Conservation (phyloP, 2,888 invertebrate genomes). For the Zaprionus obscuricornis region DNA sequence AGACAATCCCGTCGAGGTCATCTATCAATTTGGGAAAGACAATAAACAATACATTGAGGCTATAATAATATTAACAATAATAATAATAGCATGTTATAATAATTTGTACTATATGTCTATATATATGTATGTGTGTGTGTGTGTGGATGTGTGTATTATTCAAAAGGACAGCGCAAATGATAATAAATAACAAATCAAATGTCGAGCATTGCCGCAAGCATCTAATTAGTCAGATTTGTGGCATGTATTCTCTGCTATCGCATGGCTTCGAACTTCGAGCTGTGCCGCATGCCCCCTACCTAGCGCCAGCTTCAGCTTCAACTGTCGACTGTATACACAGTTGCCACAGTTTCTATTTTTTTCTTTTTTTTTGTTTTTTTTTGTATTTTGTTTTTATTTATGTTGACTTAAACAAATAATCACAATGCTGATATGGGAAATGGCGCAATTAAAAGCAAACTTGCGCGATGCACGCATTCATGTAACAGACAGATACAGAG, state of each 20-base stretch:
- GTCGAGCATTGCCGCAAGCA: slow-evolving; percentile 37
- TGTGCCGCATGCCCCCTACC: slow-evolving; percentile 9
- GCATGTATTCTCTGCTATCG: slow-evolving; percentile 29
- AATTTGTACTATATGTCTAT: too few species aligned
- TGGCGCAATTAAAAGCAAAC: slow-evolving; percentile 69
- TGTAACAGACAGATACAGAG: slow-evolving; percentile 19
- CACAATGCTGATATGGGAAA: slow-evolving; percentile 74
- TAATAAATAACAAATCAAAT: slow-evolving; percentile 66
- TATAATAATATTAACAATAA: slow-evolving; percentile 31
- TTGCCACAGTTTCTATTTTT: slow-evolving; percentile 28
- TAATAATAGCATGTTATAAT: slow-evolving; percentile 20
- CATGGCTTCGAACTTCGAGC: slow-evolving; percentile 10
- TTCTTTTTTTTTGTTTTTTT: slow-evolving; percentile 30
- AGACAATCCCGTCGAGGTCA: slow-evolving; percentile 56
- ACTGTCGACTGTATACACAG: slow-evolving; percentile 23
- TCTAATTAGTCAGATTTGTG: slow-evolving; percentile 61
- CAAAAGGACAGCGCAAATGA: slow-evolving; percentile 13
- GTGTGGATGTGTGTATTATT: slow-evolving; percentile 1
- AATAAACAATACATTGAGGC: slow-evolving; percentile 13
- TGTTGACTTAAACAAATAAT: slow-evolving; percentile 72
- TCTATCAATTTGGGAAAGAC: slow-evolving; percentile 60
- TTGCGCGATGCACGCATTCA: slow-evolving; percentile 35
- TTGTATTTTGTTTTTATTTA: slow-evolving; percentile 67
- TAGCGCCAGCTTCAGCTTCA: slow-evolving; percentile 18
- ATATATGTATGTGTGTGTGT: too few species aligned